Evolutionary conservation across 2,113 vertebrate genomes (phyloP).

Genomic region (Gulo gulo): DNA sequence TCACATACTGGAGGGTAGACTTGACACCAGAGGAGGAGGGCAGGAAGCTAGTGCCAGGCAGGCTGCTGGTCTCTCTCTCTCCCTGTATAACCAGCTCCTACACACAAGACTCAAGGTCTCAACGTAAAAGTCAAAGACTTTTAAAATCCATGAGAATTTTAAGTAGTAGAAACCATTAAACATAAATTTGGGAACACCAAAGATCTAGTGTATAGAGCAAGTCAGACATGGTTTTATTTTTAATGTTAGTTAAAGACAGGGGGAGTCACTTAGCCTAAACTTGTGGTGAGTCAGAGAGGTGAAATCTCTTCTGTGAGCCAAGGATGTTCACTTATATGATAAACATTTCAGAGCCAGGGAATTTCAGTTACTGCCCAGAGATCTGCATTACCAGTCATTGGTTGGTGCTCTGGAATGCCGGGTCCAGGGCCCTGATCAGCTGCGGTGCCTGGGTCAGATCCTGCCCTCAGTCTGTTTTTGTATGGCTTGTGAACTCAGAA

Average conservation of each 20-base stretch:
- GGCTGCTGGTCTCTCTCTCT: background rate
- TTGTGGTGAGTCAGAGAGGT: background rate
- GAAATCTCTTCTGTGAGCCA: background rate
- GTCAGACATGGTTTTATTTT: background rate
- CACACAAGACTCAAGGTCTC: background rate
- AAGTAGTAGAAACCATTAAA: no score
- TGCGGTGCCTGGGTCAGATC: background rate
- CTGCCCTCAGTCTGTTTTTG: background rate
- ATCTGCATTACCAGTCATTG: background rate
- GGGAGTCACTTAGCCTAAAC: background rate
- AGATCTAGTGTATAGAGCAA: background rate
- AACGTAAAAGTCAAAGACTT: background rate
- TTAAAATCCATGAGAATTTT: background rate
- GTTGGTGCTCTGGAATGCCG: background rate
- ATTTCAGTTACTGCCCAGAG: background rate
- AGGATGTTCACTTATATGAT: accelerated
- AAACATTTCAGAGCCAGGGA: background rate
- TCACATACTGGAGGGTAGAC: background rate
- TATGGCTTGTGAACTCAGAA: background rate
- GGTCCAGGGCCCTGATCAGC: background rate
- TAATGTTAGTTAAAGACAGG: background rate
- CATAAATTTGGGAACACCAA: background rate
- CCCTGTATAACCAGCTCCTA: accelerated
- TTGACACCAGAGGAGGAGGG: background rate
- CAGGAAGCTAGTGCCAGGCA: background rate